Evolutionary conservation across 2,113 vertebrate genomes (phyloP).

Genomic region (rat (Rattus norvegicus)): DNA sequence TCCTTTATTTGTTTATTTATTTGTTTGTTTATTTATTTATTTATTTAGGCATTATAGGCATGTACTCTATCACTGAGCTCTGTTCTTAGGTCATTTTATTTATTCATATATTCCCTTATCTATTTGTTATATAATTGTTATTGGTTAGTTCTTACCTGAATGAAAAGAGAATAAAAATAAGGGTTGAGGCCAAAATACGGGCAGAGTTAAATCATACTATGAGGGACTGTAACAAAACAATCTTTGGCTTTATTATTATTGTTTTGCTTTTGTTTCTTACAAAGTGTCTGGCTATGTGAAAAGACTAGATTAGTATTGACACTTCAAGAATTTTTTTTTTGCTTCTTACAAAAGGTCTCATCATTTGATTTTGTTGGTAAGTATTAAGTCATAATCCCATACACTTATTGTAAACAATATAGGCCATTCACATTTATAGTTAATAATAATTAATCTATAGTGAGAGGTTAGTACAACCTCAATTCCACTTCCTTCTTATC

Average conservation of each 20-base stretch:
- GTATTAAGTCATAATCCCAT: no score
- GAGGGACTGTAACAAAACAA: background rate
- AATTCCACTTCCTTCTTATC: no score
- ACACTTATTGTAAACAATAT: no score
- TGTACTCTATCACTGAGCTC: no score
- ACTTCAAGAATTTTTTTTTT: background rate
- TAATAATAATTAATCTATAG: no score
- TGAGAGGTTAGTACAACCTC: no score
- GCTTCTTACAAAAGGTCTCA: background rate
- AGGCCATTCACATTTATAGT: no score
- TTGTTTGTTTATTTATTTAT: background rate
- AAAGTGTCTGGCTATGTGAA: background rate
- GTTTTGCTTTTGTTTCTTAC: background rate
- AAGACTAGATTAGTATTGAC: background rate
- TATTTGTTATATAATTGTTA: background rate
- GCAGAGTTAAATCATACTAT: background rate
- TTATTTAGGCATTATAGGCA: background rate
- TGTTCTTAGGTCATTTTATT: no score
- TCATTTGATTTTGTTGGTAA: no score
- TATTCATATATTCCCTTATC: no score
- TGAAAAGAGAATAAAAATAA: background rate
- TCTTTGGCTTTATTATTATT: no score
- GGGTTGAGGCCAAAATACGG: background rate
- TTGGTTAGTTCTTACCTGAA: background rate
- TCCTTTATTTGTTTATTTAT: background rate